A percentile compares a stretch with the other conserved stretches of the same genome.
phyloP scores from a whole-genome alignment of 2,113 vertebrate species.

The Fregata magnificens region DNA sequence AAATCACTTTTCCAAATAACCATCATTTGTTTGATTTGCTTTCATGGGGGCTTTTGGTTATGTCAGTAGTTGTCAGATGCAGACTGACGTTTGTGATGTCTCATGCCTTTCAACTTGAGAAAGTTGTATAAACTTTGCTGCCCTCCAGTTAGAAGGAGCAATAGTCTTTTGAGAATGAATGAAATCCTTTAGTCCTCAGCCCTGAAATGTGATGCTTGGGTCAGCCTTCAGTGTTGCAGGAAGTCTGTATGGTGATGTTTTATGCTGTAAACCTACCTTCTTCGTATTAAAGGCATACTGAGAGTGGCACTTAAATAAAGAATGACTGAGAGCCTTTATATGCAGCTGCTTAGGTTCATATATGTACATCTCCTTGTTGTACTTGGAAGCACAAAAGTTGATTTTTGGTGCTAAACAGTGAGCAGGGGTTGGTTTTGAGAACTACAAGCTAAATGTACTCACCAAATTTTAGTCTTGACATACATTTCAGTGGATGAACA shows the following conservation, averaged over 20 bases:
- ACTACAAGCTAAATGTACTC: background rate
- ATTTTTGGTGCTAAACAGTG: background rate
- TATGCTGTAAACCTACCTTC: constrained; percentile 35
- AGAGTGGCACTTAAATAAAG: constrained; percentile 9
- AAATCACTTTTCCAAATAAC: constrained; percentile 53
- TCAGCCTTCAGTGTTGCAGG: constrained; percentile 25
- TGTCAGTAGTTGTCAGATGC: constrained; percentile 50
- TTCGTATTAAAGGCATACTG: constrained; percentile 17
- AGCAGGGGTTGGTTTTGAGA: background rate
- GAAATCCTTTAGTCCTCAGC: constrained; percentile 29
- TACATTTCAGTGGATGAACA: background rate
- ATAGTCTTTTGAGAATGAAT: constrained; percentile 16
- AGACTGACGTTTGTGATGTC: constrained; percentile 27
- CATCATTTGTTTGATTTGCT: constrained; percentile 50
- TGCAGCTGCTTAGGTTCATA: background rate
- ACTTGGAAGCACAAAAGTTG: background rate
- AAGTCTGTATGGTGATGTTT: constrained; percentile 29
- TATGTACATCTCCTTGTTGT: background rate
- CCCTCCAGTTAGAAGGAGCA: constrained; percentile 1
- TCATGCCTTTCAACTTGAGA: constrained; percentile 2
- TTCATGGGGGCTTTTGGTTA: constrained; percentile 33
- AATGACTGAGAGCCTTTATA: constrained; percentile 16
- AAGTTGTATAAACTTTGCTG: constrained; percentile 23
- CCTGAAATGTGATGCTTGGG: constrained; percentile 49
- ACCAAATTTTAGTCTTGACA: background rate